Base-by-base conservation (phyloP, 2,888 invertebrate species). In the Keiferia lycopersicella region DNA sequence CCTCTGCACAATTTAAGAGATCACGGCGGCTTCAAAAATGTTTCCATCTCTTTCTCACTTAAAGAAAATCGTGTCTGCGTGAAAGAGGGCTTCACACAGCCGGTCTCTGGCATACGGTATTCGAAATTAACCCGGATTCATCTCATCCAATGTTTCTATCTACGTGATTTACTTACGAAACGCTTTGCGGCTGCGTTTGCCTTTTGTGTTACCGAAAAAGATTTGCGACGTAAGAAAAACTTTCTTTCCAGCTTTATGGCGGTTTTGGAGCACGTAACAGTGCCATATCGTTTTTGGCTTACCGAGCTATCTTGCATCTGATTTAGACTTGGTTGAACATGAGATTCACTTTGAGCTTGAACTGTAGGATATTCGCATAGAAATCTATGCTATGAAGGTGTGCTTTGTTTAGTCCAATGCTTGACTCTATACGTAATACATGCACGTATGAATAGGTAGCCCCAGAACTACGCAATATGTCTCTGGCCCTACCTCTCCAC, bases 71-170 rank as follows among this genome's bases (percentile, higher is more conserved):
- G 7, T 1, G 10, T 53, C 12, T 14, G 56, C 10, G 30, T 74
- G 73, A 73, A 73, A 74, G 62, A 70, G 69, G n/a, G 20, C 14
- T 22, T 10, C 18, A 20, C 38, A 18, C 14, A 70, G 67, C 65
- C 34, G 34, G 16, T 6, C 34, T 16, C 56, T 56, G 56, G 8
- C 56, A 56, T 56, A 56, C 61, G 60, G 61, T 61, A 61, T 61
- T 34, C 34, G 30, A 34, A 34, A 73, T 74, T 76, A 77, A 80
- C 79, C 79, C 74, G 75, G 71, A 76, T 79, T 70, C 70, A 71
- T 69, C 67, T 70, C 50, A 30, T 50, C 34, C 61, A 60, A 60
- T 60, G 60, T 45, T 56, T 60, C 45, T 45, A 61, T 61, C 58
- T 58, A 45, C 51, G 68, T 68, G 67, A 67, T 69, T 69, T 72